Evolutionary conservation across 1,140 invertebrate species (phyloP).

Genomic region (Drosophila neocordata): DNA sequence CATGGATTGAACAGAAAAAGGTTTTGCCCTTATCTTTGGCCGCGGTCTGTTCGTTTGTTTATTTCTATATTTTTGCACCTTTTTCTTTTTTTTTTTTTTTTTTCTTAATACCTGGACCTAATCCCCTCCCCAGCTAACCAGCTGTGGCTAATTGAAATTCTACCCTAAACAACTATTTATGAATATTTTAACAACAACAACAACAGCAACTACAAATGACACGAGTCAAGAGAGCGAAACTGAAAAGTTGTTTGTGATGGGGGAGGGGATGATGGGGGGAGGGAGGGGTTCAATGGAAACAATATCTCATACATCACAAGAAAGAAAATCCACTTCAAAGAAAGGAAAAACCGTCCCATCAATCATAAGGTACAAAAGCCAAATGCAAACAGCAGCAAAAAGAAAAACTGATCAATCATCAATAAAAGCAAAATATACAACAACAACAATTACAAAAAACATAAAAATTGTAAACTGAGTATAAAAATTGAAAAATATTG

Average conservation of each 20-base stretch:
- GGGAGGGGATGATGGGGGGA: neutral
- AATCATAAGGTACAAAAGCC: slow-evolving; percentile 42
- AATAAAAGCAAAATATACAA: slow-evolving; percentile 6
- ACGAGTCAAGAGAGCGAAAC: slow-evolving; percentile 26
- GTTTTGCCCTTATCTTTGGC: no score
- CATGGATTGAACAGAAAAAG: no score
- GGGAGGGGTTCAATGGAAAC: slow-evolving; percentile 6
- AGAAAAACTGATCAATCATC: slow-evolving; percentile 46
- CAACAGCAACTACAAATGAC: no score
- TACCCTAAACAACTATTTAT: slow-evolving; percentile 29
- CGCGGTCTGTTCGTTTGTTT: no score
- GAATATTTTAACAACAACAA: neutral
- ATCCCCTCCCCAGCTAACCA: neutral
- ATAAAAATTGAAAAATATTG: no score
- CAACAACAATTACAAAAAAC: neutral
- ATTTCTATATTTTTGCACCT: no score
- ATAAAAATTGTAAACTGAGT: neutral
- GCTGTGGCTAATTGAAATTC: slow-evolving; percentile 28
- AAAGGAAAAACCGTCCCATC: slow-evolving; percentile 21
- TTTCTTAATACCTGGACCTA: no score
- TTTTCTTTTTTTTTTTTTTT: no score
- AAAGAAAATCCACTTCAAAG: slow-evolving; percentile 11
- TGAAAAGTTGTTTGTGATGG: neutral
- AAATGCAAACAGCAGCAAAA: slow-evolving; percentile 12
- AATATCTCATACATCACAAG: slow-evolving; percentile 14